These are phyloP conservation scores for Colius striatus DNA, from an alignment of 2,113 vertebrate genomes.

Conservation along the genomic window DNA sequence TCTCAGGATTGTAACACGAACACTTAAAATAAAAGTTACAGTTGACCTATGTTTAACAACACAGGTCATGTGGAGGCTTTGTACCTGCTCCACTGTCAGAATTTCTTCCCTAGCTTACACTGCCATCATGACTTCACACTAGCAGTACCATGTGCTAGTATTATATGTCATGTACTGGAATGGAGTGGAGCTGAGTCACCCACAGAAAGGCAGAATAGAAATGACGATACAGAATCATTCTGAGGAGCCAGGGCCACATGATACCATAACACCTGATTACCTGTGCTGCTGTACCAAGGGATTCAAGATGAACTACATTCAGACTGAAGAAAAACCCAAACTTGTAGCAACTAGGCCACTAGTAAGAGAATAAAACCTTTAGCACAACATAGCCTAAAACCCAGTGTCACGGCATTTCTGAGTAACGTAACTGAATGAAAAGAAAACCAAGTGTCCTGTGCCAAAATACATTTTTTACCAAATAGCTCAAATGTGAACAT, in stretches of 20 bases:
- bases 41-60: background rate
- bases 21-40: background rate
- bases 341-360: conserved; percentile 57
- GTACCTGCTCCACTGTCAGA: background rate
- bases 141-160: background rate
- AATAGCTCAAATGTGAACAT: conserved; percentile 66
- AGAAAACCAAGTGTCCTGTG: conserved; percentile 61
- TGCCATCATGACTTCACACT: background rate
- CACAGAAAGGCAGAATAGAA: background rate
- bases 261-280: background rate
- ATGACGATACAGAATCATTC: background rate
- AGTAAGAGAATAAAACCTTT: conserved; percentile 55
- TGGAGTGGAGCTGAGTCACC: background rate
- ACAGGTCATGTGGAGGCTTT: background rate
- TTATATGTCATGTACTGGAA: background rate
- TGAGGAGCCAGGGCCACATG: background rate
- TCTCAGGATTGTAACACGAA: background rate
- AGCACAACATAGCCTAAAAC: conserved; percentile 11
- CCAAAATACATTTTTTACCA: conserved; percentile 80
- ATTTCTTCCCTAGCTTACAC: background rate
- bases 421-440: conserved; percentile 55
- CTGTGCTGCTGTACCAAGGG: background rate
- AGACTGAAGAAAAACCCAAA: conserved; percentile 31
- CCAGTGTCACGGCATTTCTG: conserved; percentile 7
- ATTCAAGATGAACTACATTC: conserved; percentile 60